A percentile compares a stretch with the other conserved stretches of the same genome.
Evolutionary conservation across 2,113 vertebrate species (phyloP).

Genomic region (Cepphus grylle): DNA sequence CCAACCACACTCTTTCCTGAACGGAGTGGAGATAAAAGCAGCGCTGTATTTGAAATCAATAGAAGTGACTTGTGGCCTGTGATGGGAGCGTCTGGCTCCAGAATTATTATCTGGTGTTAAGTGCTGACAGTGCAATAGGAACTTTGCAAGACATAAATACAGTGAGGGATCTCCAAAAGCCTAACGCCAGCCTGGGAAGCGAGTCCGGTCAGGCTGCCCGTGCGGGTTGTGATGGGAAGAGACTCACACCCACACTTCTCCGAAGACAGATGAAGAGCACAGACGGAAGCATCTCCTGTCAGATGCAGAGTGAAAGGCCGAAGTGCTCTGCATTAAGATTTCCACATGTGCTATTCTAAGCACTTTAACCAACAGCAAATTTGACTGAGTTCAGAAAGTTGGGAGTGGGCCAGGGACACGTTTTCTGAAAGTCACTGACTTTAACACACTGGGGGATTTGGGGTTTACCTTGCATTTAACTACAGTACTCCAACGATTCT

Average conservation of each 20-base stretch:
- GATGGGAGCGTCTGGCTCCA: slow-evolving; percentile 9
- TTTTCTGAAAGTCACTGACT: neutral
- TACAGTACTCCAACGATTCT: neutral
- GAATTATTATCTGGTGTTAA: slow-evolving; percentile 47
- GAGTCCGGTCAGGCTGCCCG: neutral
- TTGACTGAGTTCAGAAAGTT: neutral
- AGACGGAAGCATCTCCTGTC: neutral
- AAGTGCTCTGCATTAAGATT: neutral
- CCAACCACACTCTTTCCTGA: neutral
- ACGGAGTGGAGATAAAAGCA: slow-evolving; percentile 6
- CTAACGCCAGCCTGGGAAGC: neutral
- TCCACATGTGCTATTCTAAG: neutral
- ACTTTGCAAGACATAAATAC: slow-evolving; percentile 16
- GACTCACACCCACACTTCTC: neutral
- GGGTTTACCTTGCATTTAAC: neutral
- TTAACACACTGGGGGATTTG: neutral
- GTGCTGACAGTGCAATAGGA: slow-evolving; percentile 29
- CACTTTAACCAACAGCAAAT: neutral
- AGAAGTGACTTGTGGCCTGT: neutral
- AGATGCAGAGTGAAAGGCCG: neutral
- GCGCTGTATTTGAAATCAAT: slow-evolving; percentile 42
- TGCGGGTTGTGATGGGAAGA: neutral
- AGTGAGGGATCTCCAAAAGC: neutral
- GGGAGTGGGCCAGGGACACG: neutral
- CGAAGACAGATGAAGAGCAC: neutral